Evolutionary conservation across 2,113 vertebrate species (phyloP), one percentile per base, ranked within the genome.

Genomic region (Melanerpes formicivorus): DNA sequence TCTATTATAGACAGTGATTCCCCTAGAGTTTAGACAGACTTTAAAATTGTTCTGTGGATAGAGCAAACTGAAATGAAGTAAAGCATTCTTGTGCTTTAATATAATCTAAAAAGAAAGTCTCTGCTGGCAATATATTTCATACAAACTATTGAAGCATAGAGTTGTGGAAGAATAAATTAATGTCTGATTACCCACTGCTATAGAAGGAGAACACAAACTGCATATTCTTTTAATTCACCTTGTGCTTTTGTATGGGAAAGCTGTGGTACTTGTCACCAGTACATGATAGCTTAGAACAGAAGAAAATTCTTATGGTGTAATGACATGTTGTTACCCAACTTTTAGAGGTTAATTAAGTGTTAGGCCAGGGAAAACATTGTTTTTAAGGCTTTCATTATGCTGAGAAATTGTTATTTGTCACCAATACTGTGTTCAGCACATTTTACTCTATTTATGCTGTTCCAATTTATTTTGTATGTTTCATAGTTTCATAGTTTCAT

Each of bases 141-240:
- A 64, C 30, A 81, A 76, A 44, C 64, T 83, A 74, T 87, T 25
- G 3, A 30, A 78, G 48, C 18, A n/a, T 18, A 55, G 22, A 73
- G 32, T 52, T 88, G 19, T 86, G 64, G 66, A 93, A 84, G 48
- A 83, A 59, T 79, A 90, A 93, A 84, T 73, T 76, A 78, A 18
- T 92, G 55, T 54, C 48, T 92, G 66, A 81, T 84, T 94, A 72
- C 70, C 25, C 88, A 80, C 80, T 75, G 40, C 30, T 88, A 11
- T 25, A 62, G 74, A 80, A 52, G 32, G 34, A 77, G 73, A 77
- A 70, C 21, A 29, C 10, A 59, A 59, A 80, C 34, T 70, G 25
- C 22, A 72, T 48, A 23, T 88, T 72, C 22, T 75, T 88, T 76
- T 84, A 72, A 69, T 90, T 93, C 26, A 48, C 8, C 18, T 84